Percentiles rank a stretch among this genome's conserved stretches.
These are phyloP conservation scores for Drosophila atripex DNA, from an alignment of 2,888 invertebrate genomes.

Conservation along the genomic window DNA sequence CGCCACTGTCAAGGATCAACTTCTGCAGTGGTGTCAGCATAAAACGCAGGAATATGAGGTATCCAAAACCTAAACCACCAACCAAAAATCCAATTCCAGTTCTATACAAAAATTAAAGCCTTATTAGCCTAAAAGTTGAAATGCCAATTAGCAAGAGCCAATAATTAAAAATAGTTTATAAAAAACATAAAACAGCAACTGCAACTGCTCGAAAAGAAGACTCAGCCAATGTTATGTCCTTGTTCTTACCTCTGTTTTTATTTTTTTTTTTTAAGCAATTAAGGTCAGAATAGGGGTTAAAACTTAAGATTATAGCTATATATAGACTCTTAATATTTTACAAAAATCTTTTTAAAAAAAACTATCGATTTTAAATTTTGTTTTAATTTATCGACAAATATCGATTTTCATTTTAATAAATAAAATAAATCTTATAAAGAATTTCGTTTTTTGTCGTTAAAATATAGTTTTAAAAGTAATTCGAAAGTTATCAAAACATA, in stretches of 20 bases:
- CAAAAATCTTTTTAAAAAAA: neutral
- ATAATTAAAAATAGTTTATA: slow-evolving; percentile 1
- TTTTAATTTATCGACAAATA: too few species aligned
- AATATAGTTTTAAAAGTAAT: too few species aligned
- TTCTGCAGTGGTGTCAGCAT: slow-evolving; percentile 98
- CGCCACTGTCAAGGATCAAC: slow-evolving; percentile 97
- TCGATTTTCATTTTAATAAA: too few species aligned
- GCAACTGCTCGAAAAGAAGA: neutral
- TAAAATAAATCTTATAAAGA: too few species aligned
- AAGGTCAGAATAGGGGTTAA: neutral
- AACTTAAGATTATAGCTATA: too few species aligned
- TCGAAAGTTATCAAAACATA: too few species aligned
- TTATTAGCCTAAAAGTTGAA: slow-evolving; percentile 27
- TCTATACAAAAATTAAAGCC: slow-evolving; percentile 25
- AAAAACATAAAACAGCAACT: neutral
- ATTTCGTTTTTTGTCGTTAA: too few species aligned
- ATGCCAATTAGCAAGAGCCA: slow-evolving; percentile 28
- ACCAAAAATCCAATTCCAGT: slow-evolving; percentile 4
- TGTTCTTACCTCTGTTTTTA: neutral
- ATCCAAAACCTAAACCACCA: slow-evolving; percentile 79
- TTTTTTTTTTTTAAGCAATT: neutral
- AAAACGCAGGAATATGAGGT: slow-evolving; percentile 99
- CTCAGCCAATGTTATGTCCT: neutral
- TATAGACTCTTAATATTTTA: too few species aligned
- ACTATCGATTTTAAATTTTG: too few species aligned